A percentile compares a stretch with the other conserved stretches of the same genome.
These are phyloP conservation scores for Acrossocheilus fasciatus DNA, from an alignment of 2,797 vertebrate species.

Conservation along the genomic window DNA sequence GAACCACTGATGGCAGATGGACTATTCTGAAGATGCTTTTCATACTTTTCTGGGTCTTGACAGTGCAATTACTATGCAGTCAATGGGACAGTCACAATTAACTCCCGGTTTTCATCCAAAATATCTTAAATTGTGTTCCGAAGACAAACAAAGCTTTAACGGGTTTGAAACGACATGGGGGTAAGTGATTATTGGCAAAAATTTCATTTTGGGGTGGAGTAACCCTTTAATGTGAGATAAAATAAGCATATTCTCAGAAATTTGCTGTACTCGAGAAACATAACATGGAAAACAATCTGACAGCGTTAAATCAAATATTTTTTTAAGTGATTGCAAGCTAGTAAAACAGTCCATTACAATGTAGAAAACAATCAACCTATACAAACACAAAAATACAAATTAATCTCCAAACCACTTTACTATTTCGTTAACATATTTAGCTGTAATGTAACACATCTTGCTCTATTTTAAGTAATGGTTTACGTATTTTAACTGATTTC, in stretches of 20 bases:
- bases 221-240: neutral
- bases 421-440: neutral
- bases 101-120: no score
- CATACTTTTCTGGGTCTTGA: no score
- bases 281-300: neutral
- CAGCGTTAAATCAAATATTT: neutral
- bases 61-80: no score
- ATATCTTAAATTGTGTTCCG: no score
- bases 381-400: neutral
- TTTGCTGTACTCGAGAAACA: neutral
- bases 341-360: neutral
- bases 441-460: neutral
- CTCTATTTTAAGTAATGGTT: neutral
- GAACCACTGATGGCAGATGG: no score
- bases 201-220: no score
- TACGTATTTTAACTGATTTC: neutral
- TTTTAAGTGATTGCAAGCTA: neutral
- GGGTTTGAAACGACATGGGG: no score
- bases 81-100: no score
- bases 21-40: no score
- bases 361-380: neutral
- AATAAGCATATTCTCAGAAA: neutral
- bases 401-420: neutral
- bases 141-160: no score
- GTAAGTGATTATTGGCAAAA: no score